Conservation (phyloP, 2,113 vertebrate genomes). For the Paramormyrops kingsleyae region DNA sequence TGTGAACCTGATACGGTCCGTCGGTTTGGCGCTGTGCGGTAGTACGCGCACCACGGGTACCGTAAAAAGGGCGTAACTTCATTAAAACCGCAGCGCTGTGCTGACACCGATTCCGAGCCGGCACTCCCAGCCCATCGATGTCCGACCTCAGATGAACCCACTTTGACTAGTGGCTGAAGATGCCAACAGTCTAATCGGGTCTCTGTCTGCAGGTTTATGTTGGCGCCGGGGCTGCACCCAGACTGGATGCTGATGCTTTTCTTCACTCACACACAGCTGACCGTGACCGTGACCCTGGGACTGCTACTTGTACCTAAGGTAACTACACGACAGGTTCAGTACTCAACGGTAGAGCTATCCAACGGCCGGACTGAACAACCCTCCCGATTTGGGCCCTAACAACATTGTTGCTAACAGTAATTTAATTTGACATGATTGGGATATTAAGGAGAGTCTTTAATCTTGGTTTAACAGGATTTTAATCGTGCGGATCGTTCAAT, state of each 20-base stretch:
- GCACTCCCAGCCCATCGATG: not conserved
- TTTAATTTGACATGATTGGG: not conserved
- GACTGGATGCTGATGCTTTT: constrained; percentile 96
- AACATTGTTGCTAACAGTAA: not conserved
- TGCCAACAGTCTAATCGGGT: not conserved
- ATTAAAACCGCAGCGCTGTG: not conserved
- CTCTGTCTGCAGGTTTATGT: constrained; percentile 70
- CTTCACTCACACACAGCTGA: constrained; percentile 92
- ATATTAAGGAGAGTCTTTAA: not conserved
- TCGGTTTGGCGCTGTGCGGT: not conserved
- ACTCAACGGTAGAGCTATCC: not conserved
- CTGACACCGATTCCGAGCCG: not conserved
- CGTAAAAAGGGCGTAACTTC: not conserved
- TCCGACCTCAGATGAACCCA: not conserved
- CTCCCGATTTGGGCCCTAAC: not conserved
- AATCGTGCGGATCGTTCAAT: not conserved
- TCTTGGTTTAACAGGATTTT: not conserved
- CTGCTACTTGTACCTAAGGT: constrained; percentile 94
- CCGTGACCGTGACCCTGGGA: constrained; percentile 87
- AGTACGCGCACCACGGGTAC: not conserved
- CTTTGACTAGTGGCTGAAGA: not conserved
- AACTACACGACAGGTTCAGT: not conserved
- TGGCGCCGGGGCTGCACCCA: constrained; percentile 83
- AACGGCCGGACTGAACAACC: too few species aligned
- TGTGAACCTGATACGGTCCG: not conserved